Conservation (phyloP, 2,888 invertebrate species). For the Hirtodrosophila trivittata region DNA sequence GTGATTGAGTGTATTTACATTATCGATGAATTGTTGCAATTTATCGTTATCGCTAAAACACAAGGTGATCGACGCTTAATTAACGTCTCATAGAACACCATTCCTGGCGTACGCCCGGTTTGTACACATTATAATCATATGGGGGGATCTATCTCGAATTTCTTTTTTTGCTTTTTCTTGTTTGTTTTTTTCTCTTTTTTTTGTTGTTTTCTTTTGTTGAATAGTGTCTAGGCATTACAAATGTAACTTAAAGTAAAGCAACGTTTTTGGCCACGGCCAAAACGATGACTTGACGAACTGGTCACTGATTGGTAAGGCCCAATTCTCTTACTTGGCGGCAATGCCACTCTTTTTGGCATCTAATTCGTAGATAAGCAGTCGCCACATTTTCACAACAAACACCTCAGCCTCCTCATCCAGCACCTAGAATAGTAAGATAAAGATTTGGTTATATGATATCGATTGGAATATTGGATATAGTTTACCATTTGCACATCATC, state of each 20-base stretch:
- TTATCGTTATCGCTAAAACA: constrained; percentile 46
- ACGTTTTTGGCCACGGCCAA: constrained; percentile 22
- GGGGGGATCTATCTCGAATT: constrained; percentile 7
- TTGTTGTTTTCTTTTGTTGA: constrained; percentile 3
- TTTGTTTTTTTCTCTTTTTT: constrained; percentile 2
- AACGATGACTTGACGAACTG: constrained; percentile 15
- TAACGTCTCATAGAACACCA: constrained; percentile 19
- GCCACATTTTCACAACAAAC: constrained; percentile 99
- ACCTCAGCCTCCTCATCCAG: constrained; percentile 99
- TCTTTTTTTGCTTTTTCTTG: constrained; percentile 11
- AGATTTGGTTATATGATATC: background rate
- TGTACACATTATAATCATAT: constrained; percentile 40
- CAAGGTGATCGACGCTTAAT: constrained; percentile 30
- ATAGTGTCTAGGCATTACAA: constrained; percentile 50
- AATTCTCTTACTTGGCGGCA: constrained; percentile 84
- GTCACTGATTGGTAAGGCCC: constrained; percentile 15
- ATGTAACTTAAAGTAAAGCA: constrained; percentile 57
- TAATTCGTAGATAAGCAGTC: constrained; percentile 99
- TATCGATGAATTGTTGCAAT: constrained; percentile 43
- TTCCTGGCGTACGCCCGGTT: constrained; percentile 40
- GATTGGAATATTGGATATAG: background rate
- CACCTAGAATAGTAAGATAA: constrained; percentile 87
- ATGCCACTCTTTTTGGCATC: constrained; percentile 97
- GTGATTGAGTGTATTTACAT: constrained; percentile 51
- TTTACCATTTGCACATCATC: constrained; percentile 99